phyloP scores from a whole-genome alignment of 64 coral and sea anemone genomes.

The Stylophora pistillata region DNA sequence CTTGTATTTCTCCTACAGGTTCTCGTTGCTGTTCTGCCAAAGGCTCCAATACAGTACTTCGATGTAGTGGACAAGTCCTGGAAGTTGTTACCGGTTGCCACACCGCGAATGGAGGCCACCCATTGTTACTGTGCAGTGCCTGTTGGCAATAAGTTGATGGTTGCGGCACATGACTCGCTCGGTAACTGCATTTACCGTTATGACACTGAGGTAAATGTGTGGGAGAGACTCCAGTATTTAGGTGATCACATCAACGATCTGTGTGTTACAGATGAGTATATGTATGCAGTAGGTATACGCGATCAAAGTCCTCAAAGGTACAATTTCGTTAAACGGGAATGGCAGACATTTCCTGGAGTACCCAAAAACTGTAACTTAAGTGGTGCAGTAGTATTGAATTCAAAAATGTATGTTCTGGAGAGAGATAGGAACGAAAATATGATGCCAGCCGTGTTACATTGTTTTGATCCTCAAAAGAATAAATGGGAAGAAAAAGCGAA shows the following conservation, averaged over 20 bases:
- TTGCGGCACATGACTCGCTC: background rate
- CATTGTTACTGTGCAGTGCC: background rate
- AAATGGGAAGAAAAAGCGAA: conserved; percentile 12
- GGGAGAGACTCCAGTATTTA: too few species aligned
- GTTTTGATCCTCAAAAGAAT: background rate
- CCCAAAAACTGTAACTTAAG: background rate
- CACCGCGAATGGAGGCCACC: background rate
- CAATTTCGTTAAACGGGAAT: background rate
- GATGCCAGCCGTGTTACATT: background rate
- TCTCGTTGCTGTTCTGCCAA: background rate
- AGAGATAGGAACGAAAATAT: background rate
- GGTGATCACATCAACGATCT: background rate
- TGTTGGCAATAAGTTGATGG: background rate
- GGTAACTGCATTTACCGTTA: background rate
- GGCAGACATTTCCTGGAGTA: background rate
- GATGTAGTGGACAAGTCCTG: conserved; percentile 8
- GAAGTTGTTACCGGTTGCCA: background rate
- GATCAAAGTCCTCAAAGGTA: background rate
- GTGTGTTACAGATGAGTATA: background rate
- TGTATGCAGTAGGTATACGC: background rate
- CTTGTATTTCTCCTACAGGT: background rate
- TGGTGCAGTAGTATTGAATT: background rate
- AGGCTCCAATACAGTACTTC: background rate
- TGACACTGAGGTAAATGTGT: background rate
- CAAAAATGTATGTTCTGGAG: conserved; percentile 22